Evolutionary conservation across 2,888 invertebrate species (phyloP).

Genomic region (Amiota communis): DNA sequence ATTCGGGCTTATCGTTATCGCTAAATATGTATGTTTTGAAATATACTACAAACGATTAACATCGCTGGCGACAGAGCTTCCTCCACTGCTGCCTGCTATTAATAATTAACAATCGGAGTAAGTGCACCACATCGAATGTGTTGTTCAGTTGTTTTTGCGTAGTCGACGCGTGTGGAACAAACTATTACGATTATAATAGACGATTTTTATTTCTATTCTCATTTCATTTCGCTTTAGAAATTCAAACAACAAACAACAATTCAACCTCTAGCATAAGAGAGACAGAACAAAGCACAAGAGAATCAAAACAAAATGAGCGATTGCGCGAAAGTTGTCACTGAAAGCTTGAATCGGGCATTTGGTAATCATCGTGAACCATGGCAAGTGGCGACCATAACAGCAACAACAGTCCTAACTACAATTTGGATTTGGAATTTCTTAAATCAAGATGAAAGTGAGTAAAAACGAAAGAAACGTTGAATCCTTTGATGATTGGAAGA

Average conservation of each 20-base stretch:
- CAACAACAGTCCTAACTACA: conserved; percentile 80
- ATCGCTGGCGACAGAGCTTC: neutral
- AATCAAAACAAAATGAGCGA: conserved; percentile 55
- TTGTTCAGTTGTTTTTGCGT: conserved; percentile 46
- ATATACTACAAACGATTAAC: neutral
- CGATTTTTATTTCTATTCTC: neutral
- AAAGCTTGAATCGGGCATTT: conserved; percentile 77
- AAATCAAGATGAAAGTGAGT: conserved; percentile 82
- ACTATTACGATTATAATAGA: neutral
- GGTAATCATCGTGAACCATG: conserved; percentile 82
- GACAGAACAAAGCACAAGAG: neutral
- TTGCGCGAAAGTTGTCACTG: conserved; percentile 68
- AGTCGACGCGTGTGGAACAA: conserved; percentile 44
- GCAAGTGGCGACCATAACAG: conserved; percentile 86
- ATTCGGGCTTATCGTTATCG: neutral
- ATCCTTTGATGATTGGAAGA: neutral
- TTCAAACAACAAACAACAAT: neutral
- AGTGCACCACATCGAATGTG: neutral
- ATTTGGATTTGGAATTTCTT: conserved; percentile 85
- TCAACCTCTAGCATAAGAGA: neutral
- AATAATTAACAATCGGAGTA: neutral
- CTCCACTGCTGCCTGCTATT: neutral
- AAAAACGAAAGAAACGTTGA: neutral
- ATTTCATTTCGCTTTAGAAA: neutral
- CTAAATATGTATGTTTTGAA: conserved; percentile 12